Base-by-base conservation (phyloP, 2,113 vertebrate genomes). In the Lagopus leucura region DNA sequence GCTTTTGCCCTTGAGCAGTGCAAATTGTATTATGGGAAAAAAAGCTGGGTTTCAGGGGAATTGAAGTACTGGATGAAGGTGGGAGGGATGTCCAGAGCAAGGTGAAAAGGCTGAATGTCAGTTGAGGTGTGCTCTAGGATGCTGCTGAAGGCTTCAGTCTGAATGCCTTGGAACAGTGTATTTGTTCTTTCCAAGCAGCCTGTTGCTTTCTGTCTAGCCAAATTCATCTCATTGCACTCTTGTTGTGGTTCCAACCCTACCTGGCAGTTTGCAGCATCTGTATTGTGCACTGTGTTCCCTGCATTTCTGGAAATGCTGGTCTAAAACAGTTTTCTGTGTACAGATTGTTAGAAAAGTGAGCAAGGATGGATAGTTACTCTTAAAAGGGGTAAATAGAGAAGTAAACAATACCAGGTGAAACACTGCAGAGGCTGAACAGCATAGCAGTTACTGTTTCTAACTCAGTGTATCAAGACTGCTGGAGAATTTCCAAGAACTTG, bases 221-320 rank as follows among this genome's bases (percentile, higher is more conserved):
- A 43, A 84, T 69, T 58, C n/a, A 13, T 86, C 60, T 66, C 55
- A 17, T 19, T 9, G 66, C 57, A 65, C 47, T 79, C 78, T 78
- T 24, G 21, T 78, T 34, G 58, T 64, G 34, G 70, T 84, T 77
- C 87, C 52, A 67, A 58, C 70, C 57, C 47, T 91, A 75, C 34
- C 80, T 43, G 74, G 89, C 77, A 86, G 8, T 40, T 52, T 2
- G 0, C 25, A 89, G 45, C 2, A 3, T 47, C 52, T 72, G 4
- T n/a, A 1, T 96, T 95, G 71, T 82, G 54, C 84, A 93, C 78
- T 38, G 6, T 15, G 3, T 87, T 93, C 87, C 86, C 82, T 47
- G 54, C 76, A 42, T 84, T 77, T 88, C 52, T 83, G 40, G 81
- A 66, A 87, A 84, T 43, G 20, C 65, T 88, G 71, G 22, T 60